A percentile compares a stretch with the other conserved stretches of the same genome.
These are phyloP conservation scores for Maccullochella peelii DNA, from an alignment of 2,113 vertebrate species.

Conservation along the genomic window DNA sequence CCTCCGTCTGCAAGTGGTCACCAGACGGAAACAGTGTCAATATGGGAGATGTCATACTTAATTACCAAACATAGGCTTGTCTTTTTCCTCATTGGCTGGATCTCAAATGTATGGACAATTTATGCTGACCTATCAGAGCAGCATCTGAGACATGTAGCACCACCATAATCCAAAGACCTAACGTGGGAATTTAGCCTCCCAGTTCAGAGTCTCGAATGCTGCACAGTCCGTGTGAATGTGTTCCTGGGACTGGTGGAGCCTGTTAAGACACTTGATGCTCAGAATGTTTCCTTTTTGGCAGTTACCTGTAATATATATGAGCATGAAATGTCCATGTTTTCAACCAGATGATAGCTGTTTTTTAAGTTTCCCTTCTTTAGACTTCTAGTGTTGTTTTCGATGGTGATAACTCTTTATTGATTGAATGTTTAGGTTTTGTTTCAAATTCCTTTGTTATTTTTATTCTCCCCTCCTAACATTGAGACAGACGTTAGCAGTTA, in stretches of 20 bases:
- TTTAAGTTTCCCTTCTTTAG: background rate
- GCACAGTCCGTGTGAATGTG: slow-evolving; percentile 5
- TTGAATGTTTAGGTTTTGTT: slow-evolving; percentile 20
- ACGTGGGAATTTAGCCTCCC: slow-evolving; percentile 17
- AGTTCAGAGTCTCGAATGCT: slow-evolving; percentile 21
- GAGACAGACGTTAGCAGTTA: slow-evolving; percentile 41
- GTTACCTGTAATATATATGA: slow-evolving; percentile 54
- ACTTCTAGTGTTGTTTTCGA: background rate
- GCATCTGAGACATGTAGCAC: slow-evolving; percentile 56
- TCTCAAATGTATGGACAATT: slow-evolving; percentile 17
- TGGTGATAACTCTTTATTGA: slow-evolving; percentile 22
- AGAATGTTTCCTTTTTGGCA: slow-evolving; percentile 44
- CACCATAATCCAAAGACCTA: slow-evolving; percentile 22
- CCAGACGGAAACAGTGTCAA: background rate
- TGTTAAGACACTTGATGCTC: slow-evolving; percentile 21
- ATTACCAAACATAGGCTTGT: background rate
- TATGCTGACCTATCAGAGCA: slow-evolving; percentile 29
- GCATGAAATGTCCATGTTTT: slow-evolving; percentile 55
- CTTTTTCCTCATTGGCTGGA: background rate
- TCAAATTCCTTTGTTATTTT: slow-evolving; percentile 17
- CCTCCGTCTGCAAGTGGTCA: background rate
- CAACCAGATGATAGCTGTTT: slow-evolving; percentile 18
- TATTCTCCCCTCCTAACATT: slow-evolving; percentile 14
- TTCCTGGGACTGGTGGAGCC: background rate
- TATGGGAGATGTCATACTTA: background rate